These are phyloP conservation scores for Drosophila pseudoobscura DNA, from an alignment of 1,140 invertebrate genomes.

Conservation along the genomic window DNA sequence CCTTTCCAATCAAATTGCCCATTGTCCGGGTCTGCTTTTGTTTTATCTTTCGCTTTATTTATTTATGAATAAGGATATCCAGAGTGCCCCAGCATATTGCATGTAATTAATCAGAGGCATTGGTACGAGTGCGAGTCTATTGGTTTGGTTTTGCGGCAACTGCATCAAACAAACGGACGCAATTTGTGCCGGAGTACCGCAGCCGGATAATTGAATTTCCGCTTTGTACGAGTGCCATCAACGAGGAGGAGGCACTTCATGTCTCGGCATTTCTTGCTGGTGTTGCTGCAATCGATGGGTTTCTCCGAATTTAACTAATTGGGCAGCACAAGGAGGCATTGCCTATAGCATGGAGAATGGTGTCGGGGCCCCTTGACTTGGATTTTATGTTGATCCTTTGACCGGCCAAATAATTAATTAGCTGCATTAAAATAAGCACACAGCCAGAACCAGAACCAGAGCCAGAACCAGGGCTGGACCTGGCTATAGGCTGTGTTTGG, in stretches of 20 bases:
- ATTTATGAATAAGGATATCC: constrained; percentile 55
- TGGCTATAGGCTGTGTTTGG: not conserved
- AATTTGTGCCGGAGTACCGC: constrained; percentile 50
- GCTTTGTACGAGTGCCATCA: constrained; percentile 24
- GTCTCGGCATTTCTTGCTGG: constrained; percentile 1
- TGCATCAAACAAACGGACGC: constrained; percentile 47
- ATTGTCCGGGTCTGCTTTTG: constrained; percentile 48
- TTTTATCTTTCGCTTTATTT: constrained; percentile 34
- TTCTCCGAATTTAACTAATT: constrained; percentile 30
- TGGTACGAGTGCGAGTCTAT: constrained; percentile 46
- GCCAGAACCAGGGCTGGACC: not conserved
- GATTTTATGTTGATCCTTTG: constrained; percentile 51
- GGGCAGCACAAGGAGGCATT: not conserved
- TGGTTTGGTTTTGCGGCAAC: constrained; percentile 32
- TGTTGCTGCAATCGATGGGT: constrained; percentile 44
- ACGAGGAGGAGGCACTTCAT: constrained; percentile 4
- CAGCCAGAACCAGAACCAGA: constrained; percentile 2
- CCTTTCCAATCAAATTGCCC: constrained; percentile 54
- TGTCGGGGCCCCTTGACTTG: constrained; percentile 16
- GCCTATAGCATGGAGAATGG: not conserved
- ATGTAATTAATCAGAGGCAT: constrained; percentile 72
- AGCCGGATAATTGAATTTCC: constrained; percentile 59
- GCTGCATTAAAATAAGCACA: constrained; percentile 45
- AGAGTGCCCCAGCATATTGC: constrained; percentile 58
- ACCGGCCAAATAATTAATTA: constrained; percentile 58